Evolutionary conservation across 2,113 vertebrate species (phyloP), one percentile per base, ranked within the genome.

Genomic region (Brienomyrus brachyistius): DNA sequence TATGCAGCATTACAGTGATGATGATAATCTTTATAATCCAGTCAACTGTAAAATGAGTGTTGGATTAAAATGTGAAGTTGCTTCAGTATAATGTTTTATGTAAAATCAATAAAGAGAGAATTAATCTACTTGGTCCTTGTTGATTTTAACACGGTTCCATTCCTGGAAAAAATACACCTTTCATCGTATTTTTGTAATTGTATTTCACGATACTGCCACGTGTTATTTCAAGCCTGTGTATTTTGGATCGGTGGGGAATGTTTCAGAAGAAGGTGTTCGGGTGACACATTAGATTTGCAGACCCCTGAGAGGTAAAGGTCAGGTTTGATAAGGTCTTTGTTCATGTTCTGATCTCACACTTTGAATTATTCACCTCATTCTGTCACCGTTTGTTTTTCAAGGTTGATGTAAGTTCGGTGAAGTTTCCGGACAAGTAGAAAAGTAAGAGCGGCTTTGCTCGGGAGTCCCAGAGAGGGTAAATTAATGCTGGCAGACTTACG

Each of bases 241-340:
- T 54, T 19, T 87, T 35, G 51, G 48, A 35, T 40, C 1, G 13
- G 50, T 19, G 51, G 85, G 51, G 27, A 54, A 54, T 21, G 31
- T 54, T 54, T 40, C 23, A 35, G 85, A 86, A 35, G 15, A 87
- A 40, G 85, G n/a, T 35, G 15, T 87, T 87, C n/a, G 3, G 84
- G 84, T 84, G 84, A 86, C 45, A 85, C 47, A 15, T 86, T 50
- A 31, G 23, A 47, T 17, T 9, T 54, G 27, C 50, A 85, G 43
- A 85, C 23, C 47, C n/a, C 83, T 51, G 84, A 86, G 84, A 86
- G 84, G 84, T 86, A 86, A 86, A 87, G 85, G 85, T 87, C 85
- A 54, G 51, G 4, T 56, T 87, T 87, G 85, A 87, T 87, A 87
- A 87, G 51, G 85, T 87, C 85, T 87, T 50, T 87, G 27, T 19